These are phyloP conservation scores for Himalopsyche phryganea DNA, from an alignment of 1,140 invertebrate genomes.

Conservation along the genomic window DNA sequence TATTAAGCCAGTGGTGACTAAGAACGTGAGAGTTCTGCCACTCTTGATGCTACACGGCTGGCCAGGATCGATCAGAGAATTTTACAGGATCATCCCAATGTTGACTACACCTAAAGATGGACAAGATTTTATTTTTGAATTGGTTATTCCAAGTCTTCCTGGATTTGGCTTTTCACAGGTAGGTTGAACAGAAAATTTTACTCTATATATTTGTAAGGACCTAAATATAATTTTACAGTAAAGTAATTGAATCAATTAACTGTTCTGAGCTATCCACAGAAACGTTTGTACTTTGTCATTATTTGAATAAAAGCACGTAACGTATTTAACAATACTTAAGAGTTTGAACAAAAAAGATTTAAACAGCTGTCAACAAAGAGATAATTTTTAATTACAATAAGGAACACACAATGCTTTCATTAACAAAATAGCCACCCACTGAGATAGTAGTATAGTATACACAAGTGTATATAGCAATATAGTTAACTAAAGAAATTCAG, in stretches of 20 bases:
- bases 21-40: slow-evolving; percentile 58
- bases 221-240: neutral
- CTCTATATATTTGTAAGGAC: too few relatives aligned
- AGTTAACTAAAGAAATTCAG: too few relatives aligned
- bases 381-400: too few relatives aligned
- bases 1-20: slow-evolving; percentile 53
- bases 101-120: slow-evolving; percentile 57
- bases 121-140: slow-evolving; percentile 71
- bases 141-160: slow-evolving; percentile 69
- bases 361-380: too few relatives aligned
- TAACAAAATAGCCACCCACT: too few relatives aligned
- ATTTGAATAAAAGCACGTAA: neutral
- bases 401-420: too few relatives aligned
- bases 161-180: slow-evolving; percentile 74
- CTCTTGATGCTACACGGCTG: slow-evolving; percentile 76
- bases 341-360: neutral
- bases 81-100: slow-evolving; percentile 71
- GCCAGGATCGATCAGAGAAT: slow-evolving; percentile 79
- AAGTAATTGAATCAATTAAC: too few relatives aligned
- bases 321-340: neutral
- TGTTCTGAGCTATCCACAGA: too few relatives aligned
- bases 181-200: slow-evolving; percentile 14
- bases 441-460: too few relatives aligned
- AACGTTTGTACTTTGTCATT: neutral
- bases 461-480: too few relatives aligned